phyloP scores from a whole-genome alignment of 2,888 invertebrate genomes.

The Molorchus minor region DNA sequence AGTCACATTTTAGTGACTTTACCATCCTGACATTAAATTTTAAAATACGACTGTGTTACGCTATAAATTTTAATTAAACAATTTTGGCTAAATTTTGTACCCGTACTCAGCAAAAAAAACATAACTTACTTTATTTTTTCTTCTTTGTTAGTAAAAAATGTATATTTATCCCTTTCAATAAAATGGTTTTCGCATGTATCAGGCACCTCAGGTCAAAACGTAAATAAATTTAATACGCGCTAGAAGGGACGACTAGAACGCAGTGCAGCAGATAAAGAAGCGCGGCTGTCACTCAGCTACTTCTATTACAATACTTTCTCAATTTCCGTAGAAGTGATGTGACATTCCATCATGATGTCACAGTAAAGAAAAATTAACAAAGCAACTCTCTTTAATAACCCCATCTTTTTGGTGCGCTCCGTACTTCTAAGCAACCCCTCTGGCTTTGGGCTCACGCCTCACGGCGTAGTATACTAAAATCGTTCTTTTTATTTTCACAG shows the following conservation, averaged over 20 bases:
- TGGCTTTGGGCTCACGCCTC: conserved; percentile 23
- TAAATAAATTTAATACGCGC: conserved; percentile 57
- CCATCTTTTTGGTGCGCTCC: conserved; percentile 52
- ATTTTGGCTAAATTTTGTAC: no score
- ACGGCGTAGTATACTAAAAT: conserved; percentile 26
- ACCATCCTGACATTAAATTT: no score
- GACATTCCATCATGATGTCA: conserved; percentile 62
- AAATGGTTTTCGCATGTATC: no score
- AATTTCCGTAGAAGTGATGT: conserved; percentile 62
- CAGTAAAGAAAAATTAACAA: conserved; percentile 63
- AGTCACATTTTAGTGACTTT: no score
- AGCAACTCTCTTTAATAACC: conserved; percentile 61
- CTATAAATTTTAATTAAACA: no score
- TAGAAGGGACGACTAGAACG: conserved; percentile 56
- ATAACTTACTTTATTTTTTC: no score
- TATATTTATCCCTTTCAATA: no score
- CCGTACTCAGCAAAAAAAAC: no score
- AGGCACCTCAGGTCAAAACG: conserved; percentile 46
- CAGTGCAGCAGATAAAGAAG: conserved; percentile 62
- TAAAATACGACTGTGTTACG: no score
- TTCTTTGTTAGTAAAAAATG: no score
- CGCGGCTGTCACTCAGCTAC: conserved; percentile 61
- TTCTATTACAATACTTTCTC: conserved; percentile 62
- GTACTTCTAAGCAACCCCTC: conserved; percentile 35
- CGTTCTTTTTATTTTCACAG: conserved; percentile 35